Evolutionary conservation across 2,888 invertebrate genomes (phyloP).

Genomic region (Ceramica pisi): DNA sequence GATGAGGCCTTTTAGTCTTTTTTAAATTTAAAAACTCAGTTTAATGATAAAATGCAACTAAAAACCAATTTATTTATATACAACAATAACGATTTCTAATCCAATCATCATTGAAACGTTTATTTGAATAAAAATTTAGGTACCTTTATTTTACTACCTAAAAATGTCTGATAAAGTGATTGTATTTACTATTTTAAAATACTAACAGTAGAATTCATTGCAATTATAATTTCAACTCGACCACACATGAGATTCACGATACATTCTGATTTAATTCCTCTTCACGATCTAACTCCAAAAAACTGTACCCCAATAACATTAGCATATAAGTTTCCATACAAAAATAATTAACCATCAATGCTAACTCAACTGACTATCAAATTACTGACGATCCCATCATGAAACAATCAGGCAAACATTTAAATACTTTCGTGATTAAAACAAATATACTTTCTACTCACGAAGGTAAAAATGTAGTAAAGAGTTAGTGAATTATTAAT

Average conservation of each 20-base stretch:
- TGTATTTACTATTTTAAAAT: background rate
- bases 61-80: no score
- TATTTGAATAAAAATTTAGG: no score
- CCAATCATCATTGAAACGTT: no score
- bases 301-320: slow-evolving; percentile 38
- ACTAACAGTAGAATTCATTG: background rate
- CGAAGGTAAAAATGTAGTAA: slow-evolving; percentile 30
- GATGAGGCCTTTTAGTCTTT: no score
- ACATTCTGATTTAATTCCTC: background rate
- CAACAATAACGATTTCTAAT: no score
- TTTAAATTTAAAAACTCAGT: no score
- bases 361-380: slow-evolving; percentile 38
- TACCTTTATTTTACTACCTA: no score
- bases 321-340: slow-evolving; percentile 49
- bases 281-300: slow-evolving; percentile 30
- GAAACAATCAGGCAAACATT: slow-evolving; percentile 55
- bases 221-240: slow-evolving; percentile 2
- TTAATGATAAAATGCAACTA: no score
- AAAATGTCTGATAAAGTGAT: no score
- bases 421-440: slow-evolving; percentile 60
- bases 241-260: slow-evolving; percentile 39
- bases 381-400: slow-evolving; percentile 35
- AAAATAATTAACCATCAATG: slow-evolving; percentile 53
- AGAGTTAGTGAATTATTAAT: slow-evolving; percentile 68
- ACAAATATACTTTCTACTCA: slow-evolving; percentile 59